A percentile compares a stretch with the other conserved stretches of the same genome.
Evolutionary conservation across 2,113 vertebrate species (phyloP).

Genomic region (Syrrhaptes paradoxus): DNA sequence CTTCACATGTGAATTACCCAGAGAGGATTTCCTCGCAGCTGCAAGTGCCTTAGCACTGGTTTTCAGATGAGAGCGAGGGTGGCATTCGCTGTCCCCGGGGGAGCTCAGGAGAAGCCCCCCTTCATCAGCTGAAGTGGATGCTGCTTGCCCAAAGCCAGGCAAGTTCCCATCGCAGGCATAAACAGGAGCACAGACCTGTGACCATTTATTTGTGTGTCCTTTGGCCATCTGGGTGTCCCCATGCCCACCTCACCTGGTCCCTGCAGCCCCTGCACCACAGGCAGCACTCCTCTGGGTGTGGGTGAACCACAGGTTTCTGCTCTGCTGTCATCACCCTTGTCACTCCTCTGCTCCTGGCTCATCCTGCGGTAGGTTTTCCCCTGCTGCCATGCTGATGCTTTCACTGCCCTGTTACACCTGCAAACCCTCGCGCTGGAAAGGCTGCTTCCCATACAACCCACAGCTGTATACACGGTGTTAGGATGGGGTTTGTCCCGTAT

Average conservation of each 20-base stretch:
- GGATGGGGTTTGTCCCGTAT: not conserved
- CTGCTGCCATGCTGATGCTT: not conserved
- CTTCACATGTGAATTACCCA: not conserved
- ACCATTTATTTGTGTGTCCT: not conserved
- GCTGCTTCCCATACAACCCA: not conserved
- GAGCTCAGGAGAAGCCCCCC: not conserved
- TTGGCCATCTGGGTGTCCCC: not conserved
- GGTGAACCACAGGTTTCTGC: not conserved
- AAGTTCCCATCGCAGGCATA: not conserved
- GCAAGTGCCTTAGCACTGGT: not conserved
- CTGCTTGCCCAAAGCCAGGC: not conserved
- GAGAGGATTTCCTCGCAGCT: not conserved
- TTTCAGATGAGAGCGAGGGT: not conserved
- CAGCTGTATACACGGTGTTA: rapidly evolving
- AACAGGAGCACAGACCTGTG: rapidly evolving
- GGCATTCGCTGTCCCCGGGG: not conserved
- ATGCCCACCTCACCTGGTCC: no score
- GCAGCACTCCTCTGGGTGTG: not conserved
- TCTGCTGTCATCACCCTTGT: not conserved
- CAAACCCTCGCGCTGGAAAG: not conserved
- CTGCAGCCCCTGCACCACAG: rapidly evolving
- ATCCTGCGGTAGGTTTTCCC: not conserved
- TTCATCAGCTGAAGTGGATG: not conserved
- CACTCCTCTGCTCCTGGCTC: not conserved
- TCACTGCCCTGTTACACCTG: not conserved